phyloP scores from a whole-genome alignment of 2,888 invertebrate species.

The Hermodice carunculata region DNA sequence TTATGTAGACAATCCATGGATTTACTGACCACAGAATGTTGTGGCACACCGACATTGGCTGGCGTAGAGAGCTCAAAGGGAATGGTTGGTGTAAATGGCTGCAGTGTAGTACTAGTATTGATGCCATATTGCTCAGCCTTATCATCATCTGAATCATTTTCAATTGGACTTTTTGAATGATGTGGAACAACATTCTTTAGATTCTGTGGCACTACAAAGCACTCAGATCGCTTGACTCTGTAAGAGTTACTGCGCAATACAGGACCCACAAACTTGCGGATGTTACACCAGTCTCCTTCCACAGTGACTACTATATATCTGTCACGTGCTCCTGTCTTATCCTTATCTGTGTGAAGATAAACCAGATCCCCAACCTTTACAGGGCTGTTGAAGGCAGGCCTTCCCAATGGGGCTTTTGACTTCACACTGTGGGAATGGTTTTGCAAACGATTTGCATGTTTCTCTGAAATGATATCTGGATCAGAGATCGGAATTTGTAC shows the following conservation, averaged over 20 bases:
- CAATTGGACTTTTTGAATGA: too few species aligned
- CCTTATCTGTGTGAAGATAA: slow-evolving; percentile 29
- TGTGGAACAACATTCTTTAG: too few species aligned
- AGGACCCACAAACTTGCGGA: slow-evolving; percentile 36
- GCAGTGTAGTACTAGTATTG: too few species aligned
- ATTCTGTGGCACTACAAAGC: slow-evolving; percentile 22
- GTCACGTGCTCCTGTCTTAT: slow-evolving; percentile 27
- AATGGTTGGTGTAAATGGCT: too few species aligned
- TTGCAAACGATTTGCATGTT: slow-evolving; percentile 20
- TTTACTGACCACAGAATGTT: too few species aligned
- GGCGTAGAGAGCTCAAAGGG: too few species aligned
- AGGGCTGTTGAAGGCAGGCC: too few species aligned
- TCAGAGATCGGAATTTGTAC: slow-evolving; percentile 34
- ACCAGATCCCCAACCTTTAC: slow-evolving; percentile 38
- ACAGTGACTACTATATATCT: slow-evolving; percentile 34
- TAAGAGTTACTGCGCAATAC: slow-evolving; percentile 35
- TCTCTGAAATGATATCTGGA: slow-evolving; percentile 22
- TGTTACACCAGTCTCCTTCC: slow-evolving; percentile 35
- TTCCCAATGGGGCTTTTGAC: slow-evolving; percentile 36
- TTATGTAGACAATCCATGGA: too few species aligned
- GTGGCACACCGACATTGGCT: too few species aligned
- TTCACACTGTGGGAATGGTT: slow-evolving; percentile 40
- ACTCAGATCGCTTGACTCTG: slow-evolving; percentile 34
- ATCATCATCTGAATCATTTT: too few species aligned
- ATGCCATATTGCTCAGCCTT: too few species aligned